Conservation (phyloP, 53 echinoderm and acorn worm species). For the Apostichopus leukothele region DNA sequence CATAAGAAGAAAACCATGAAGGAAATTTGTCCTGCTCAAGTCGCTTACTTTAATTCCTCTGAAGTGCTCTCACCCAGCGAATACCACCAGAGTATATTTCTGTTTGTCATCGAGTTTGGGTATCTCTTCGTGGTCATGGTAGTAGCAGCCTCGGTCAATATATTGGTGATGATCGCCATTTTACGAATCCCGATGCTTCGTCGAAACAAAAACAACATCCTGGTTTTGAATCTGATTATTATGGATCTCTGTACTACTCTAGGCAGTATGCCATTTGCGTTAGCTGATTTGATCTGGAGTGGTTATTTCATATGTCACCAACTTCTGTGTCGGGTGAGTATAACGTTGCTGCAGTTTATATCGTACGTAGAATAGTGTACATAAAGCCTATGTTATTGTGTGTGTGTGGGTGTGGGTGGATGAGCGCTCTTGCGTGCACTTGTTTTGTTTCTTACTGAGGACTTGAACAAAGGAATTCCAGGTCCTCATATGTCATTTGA, state of each 20-base stretch:
- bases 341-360: too few species aligned
- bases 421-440: too few species aligned
- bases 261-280: slow-evolving; percentile 22
- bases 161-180: slow-evolving; percentile 18
- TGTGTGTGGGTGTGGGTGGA: too few species aligned
- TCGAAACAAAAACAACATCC: not conserved
- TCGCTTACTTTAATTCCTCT: too few species aligned
- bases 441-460: too few species aligned
- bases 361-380: too few species aligned
- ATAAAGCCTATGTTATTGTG: too few species aligned
- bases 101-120: not conserved
- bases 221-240: not conserved
- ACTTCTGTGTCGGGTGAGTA: slow-evolving; percentile 3
- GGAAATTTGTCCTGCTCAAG: too few species aligned
- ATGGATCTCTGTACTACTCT: slow-evolving; percentile 16
- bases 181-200: slow-evolving; percentile 18
- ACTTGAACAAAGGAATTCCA: too few species aligned
- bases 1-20: too few species aligned
- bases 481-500: too few species aligned
- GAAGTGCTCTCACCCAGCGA: not conserved
- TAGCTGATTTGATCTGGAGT: not conserved
- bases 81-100: not conserved
- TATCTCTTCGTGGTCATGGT: not conserved
- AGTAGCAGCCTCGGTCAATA: not conserved
- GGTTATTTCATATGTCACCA: slow-evolving; percentile 9